Evolutionary conservation across 2,888 invertebrate species (phyloP).

Genomic region (Melangyna quadrimaculata): DNA sequence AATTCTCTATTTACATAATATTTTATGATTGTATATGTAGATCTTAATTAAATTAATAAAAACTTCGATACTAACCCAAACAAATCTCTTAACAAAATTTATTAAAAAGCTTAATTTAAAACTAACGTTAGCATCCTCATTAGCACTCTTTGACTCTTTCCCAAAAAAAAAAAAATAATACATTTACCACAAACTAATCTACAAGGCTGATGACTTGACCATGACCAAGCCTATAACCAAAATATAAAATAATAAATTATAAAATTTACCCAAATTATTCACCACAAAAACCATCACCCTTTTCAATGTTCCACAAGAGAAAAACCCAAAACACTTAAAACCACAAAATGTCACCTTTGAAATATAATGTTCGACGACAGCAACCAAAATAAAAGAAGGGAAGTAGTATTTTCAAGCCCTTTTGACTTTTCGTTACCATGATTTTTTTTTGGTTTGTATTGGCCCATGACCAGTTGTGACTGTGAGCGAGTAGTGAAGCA

Average conservation of each 20-base stretch:
- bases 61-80: neutral
- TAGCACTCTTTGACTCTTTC: neutral
- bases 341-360: constrained; percentile 65
- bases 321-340: constrained; percentile 46
- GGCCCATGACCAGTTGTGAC: constrained; percentile 47
- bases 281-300: constrained; percentile 32
- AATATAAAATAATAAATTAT: constrained; percentile 23
- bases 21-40: neutral
- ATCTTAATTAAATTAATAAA: neutral
- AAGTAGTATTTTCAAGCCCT: constrained; percentile 1
- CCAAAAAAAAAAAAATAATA: neutral
- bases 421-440: neutral
- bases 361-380: constrained; percentile 48
- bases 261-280: neutral
- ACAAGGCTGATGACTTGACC: neutral
- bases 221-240: neutral
- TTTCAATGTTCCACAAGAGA: constrained; percentile 9
- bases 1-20: neutral
- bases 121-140: neutral
- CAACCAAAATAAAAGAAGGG: neutral
- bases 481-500: constrained; percentile 27
- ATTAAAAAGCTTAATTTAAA: neutral
- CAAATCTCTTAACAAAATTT: neutral
- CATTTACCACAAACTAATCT: constrained; percentile 7
- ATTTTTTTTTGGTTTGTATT: neutral